Base-by-base conservation (phyloP, 2,888 invertebrate species). In the Cremastinae sp. region DNA sequence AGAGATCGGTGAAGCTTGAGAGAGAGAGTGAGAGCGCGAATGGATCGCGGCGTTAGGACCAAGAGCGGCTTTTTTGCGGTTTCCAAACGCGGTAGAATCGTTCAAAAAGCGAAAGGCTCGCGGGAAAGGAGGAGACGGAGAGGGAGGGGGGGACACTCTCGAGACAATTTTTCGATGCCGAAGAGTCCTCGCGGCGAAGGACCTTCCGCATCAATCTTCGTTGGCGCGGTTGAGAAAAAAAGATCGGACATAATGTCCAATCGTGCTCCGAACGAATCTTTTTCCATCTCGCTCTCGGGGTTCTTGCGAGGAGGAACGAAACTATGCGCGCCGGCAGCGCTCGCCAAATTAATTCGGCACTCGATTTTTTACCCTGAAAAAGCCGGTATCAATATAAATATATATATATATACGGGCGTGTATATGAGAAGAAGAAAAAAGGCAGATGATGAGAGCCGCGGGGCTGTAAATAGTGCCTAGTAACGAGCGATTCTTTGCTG, bases 201-300 rank as follows among this genome's bases (percentile, higher is more conserved):
- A 80, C 75, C 79, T 79, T 81, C 75, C 81, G 82, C 82, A 82
- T 82, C 82, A 82, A 82, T 82, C 82, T 82, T 82, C 79, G 82
- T 82, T 80, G 71, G 65, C 74, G 70, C 47, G 62, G 66, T 41
- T 47, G 20, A 14, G 14, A 49, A 69, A 75, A 77, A 79, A 76
- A 79, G 78, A 78, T 75, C 78, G 68, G 78, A 80, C 80, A 79
- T 80, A 80, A 80, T 80, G 80, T 80, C 79, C 79, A 79, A 80
- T 79, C 79, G 72, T 51, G 77, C 28, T 28, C 28, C 28, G 28
- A 5, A 28, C 28, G 28, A 28, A 5, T 28, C 28, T 28, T 5
- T 28, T 28, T 28, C 66, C 76, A 61, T 80, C 77, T 66, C 78
- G 76, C 79, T 79, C 75, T 64, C 62, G 20, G 22, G 20, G 55